Base-by-base conservation (phyloP, 2,113 vertebrate genomes). In the Centropristis striata region DNA sequence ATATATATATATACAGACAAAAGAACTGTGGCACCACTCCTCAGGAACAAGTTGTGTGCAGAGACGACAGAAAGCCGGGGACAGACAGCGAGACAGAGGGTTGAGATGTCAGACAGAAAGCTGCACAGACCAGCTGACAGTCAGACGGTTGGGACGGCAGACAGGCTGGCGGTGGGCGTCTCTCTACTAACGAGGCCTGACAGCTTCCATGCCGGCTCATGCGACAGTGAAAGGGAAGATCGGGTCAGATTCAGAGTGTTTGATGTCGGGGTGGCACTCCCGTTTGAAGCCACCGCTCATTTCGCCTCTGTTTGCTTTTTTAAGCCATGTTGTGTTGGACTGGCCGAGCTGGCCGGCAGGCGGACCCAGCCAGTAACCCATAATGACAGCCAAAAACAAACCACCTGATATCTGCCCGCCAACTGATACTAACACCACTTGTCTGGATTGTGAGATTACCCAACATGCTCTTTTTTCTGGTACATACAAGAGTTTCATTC, bases 101-200 rank as follows among this genome's bases (percentile, higher is more conserved):
- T 55, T 44, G 70, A 71, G 71, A 71, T 76, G 79, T 71, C 80
- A 83, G 70, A 68, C 75, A 7, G 75, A 77, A 20, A 71, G 69
- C 71, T 49, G 60, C 47, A 8, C 59, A 49, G 75, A 42, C 10
- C 75, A 4, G 63, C 66, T 46, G 54, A 63, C 80, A 23, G 60
- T 36, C 68, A 50, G 80, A 65, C 85, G 77, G 79, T 61, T 75
- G 78, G 81, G 79, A 58, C 65, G 68, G 85, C 85, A 92, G 91
- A 91, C 86, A 89, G 85, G 76, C 88, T 75, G 88, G 88, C 87
- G 64, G 81, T 92, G 83, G 80, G 81, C 68, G 74, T 88, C 81
- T 87, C 85, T 86, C 64, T 14, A 41, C 70, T 92, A 92, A 92
- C 76, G 47, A 90, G 88, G 88, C 81, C 87, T 90, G 91, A 90